Evolutionary conservation across 2,888 invertebrate species (phyloP).

Genomic region (Agrotis puta): DNA sequence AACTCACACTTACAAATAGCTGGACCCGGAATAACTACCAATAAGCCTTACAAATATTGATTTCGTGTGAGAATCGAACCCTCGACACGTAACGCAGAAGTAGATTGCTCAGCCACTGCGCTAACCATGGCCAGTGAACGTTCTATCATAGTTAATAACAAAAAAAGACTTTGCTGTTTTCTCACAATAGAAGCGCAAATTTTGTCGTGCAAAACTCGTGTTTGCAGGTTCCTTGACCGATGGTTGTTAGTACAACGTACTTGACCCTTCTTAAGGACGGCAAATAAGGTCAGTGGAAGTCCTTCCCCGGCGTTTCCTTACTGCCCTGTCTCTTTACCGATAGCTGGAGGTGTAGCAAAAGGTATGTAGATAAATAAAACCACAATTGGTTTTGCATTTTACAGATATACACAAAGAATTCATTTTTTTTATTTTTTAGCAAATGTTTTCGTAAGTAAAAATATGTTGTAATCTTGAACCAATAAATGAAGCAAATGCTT

Average conservation of each 20-base stretch:
- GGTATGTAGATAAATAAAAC: neutral
- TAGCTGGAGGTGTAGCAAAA: neutral
- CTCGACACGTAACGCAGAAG: too few species aligned
- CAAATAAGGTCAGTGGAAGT: conserved; percentile 40
- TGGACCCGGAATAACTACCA: too few species aligned
- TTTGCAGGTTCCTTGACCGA: neutral
- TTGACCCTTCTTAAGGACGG: conserved; percentile 33
- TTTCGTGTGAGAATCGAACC: too few species aligned
- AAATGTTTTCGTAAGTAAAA: too few species aligned
- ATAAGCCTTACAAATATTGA: too few species aligned
- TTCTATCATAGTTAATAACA: too few species aligned
- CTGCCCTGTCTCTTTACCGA: neutral
- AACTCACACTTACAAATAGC: too few species aligned
- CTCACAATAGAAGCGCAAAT: neutral
- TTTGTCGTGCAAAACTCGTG: neutral
- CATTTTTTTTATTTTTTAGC: too few species aligned
- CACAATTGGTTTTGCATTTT: neutral
- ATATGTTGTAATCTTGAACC: neutral
- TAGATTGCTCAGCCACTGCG: too few species aligned
- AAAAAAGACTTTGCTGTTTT: neutral
- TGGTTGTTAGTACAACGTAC: conserved; percentile 3
- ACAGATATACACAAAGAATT: too few species aligned
- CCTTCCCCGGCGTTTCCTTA: neutral
- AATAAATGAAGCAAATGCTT: neutral
- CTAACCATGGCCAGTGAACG: too few species aligned